A percentile compares a stretch with the other conserved stretches of the same genome.
These are phyloP conservation scores for Rhinoptilus africanus DNA, from an alignment of 2,113 vertebrate genomes.

Conservation along the genomic window DNA sequence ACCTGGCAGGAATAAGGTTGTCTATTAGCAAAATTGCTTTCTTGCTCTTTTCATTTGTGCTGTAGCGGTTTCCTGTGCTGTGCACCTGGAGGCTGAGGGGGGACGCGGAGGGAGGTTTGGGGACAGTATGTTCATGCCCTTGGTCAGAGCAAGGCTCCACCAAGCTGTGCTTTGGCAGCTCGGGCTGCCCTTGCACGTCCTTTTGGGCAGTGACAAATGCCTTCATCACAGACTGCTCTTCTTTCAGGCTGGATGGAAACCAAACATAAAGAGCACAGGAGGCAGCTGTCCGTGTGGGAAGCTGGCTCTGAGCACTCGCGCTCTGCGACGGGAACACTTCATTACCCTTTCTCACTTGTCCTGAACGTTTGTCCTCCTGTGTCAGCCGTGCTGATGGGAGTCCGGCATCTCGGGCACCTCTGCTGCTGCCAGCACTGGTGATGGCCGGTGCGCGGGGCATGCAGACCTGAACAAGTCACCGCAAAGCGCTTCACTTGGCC, in stretches of 20 bases:
- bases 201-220: neutral
- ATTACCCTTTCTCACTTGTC: neutral
- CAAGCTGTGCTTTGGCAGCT: fast-evolving
- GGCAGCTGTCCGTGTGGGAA: neutral
- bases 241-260: neutral
- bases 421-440: fast-evolving
- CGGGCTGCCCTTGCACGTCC: neutral
- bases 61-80: neutral
- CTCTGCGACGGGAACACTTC: neutral
- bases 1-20: neutral
- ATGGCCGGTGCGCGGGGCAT: fast-evolving
- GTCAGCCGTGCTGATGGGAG: fast-evolving
- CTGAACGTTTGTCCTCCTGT: neutral
- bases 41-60: neutral
- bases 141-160: neutral
- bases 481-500: fast-evolving
- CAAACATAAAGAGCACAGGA: neutral
- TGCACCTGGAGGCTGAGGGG: neutral
- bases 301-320: neutral
- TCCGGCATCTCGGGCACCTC: neutral
- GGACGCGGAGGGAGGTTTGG: neutral
- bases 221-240: neutral
- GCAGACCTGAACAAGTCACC: neutral
- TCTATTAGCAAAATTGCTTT: neutral
- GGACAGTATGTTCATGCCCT: neutral